Evolutionary conservation across 2,797 vertebrate genomes (phyloP), one percentile per base, ranked within the genome.

Genomic region (Percopsis omiscomaycus): DNA sequence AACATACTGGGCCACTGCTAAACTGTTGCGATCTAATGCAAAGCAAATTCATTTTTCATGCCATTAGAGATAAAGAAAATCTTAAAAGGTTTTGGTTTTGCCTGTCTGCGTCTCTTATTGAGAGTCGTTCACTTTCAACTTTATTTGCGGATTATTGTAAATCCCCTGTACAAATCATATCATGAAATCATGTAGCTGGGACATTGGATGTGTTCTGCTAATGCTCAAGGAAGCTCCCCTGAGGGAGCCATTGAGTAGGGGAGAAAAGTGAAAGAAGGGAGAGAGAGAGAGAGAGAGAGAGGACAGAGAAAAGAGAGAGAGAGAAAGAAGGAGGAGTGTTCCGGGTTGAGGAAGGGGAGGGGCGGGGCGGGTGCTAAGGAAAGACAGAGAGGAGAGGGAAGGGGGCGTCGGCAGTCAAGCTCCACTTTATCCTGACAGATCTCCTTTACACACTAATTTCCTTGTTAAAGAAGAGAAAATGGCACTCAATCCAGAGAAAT

Each of bases 131-230:
- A 89, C 86, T 89, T 91, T 90, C 78, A 81, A 73, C 53, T 88
- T 89, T 82, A 73, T 86, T 91, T 88, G 87, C 83, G 88, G 88
- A 75, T 53, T 69, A 92, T 90, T 90, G 90, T 87, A 89, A 91
- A 92, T 92, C 90, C 91, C 87, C 86, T 79, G 89, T 89, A 92
- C 90, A 92, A 92, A 92, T 92, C 91, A 92, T 90, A 92, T 91
- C 85, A 87, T 74, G 84, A 87, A 89, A 90, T 82, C 81, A 88
- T 78, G 86, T 81, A 89, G 84, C 82, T 86, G 86, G 86, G 90
- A 87, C 86, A 80, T 54, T 51, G 75, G 55, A 78, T 86, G 84
- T 86, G 83, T 88, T 89, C 90, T 85, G 87, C 82, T 83, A 91
- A 88, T 84, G 90, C 89, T 86, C 81, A 78, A 88, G 86, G 79